phyloP scores from a whole-genome alignment of 2,113 vertebrate genomes.

The Plecotus auritus region DNA sequence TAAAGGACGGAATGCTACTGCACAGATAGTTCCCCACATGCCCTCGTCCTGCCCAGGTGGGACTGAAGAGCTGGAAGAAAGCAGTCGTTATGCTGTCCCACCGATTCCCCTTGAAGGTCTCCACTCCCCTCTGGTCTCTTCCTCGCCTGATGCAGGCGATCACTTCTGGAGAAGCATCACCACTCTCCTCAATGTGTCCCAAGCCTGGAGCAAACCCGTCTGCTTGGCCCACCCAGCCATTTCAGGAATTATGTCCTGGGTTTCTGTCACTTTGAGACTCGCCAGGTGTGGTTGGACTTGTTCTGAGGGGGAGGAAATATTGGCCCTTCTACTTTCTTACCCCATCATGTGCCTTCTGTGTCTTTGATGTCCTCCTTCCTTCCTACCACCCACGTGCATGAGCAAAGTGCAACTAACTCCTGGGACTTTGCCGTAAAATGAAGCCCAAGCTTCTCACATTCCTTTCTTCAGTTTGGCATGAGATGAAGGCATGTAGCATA shows the following conservation, averaged over 20 bases:
- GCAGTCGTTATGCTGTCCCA: slow-evolving; percentile 62
- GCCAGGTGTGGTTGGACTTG: neutral
- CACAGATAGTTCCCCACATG: slow-evolving; percentile 16
- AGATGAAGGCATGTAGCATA: slow-evolving; percentile 67
- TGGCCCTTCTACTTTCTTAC: slow-evolving; percentile 19
- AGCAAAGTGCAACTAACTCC: slow-evolving; percentile 17
- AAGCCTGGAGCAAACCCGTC: slow-evolving; percentile 56
- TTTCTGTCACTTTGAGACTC: slow-evolving; percentile 52
- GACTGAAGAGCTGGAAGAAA: slow-evolving; percentile 80
- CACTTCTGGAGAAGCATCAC: slow-evolving; percentile 77
- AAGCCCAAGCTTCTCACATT: slow-evolving; percentile 37
- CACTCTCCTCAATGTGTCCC: slow-evolving; percentile 64
- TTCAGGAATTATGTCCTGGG: slow-evolving; percentile 52
- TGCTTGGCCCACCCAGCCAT: slow-evolving; percentile 51
- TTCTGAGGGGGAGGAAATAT: neutral
- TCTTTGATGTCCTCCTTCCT: slow-evolving; percentile 47
- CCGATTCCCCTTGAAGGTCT: slow-evolving; percentile 59
- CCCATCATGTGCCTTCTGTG: slow-evolving; percentile 48
- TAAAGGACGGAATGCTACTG: too few species aligned
- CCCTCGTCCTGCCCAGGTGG: slow-evolving; percentile 67
- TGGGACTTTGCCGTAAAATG: slow-evolving; percentile 23
- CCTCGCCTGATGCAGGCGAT: slow-evolving; percentile 72
- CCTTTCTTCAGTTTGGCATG: slow-evolving; percentile 32
- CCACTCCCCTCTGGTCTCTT: slow-evolving; percentile 73
- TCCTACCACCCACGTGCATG: slow-evolving; percentile 11